Evolutionary conservation across 2,797 vertebrate species (phyloP).

Genomic region (Myiothlypis chrysogaster): DNA sequence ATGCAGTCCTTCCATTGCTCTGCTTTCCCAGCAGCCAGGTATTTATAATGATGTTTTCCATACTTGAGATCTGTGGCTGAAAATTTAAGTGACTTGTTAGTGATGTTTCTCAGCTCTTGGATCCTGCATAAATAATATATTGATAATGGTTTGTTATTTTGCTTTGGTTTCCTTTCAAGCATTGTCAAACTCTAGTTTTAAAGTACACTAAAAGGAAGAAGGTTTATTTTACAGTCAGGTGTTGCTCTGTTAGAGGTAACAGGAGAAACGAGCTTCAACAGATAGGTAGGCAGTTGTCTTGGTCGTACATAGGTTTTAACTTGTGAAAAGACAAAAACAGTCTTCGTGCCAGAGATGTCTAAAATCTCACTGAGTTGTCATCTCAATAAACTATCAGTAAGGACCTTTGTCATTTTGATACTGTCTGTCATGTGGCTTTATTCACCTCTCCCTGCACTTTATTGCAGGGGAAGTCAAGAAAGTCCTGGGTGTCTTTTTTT

Average conservation of each 20-base stretch:
- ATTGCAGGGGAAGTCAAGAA: conserved; percentile 1
- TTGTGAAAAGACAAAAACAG: conserved; percentile 32
- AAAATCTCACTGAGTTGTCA: conserved; percentile 48
- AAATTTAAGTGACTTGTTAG: conserved; percentile 26
- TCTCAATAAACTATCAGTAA: conserved; percentile 7
- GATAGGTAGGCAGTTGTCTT: conserved; percentile 17
- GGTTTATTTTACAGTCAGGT: neutral
- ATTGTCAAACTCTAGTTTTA: conserved; percentile 1
- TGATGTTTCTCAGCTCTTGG: neutral
- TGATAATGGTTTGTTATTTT: conserved; percentile 4
- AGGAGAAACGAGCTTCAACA: conserved; percentile 6
- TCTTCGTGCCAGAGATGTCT: conserved; percentile 54
- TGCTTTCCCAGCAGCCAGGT: neutral
- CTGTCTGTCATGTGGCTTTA: neutral
- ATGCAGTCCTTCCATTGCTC: neutral
- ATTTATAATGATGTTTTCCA: neutral
- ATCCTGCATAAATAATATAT: neutral
- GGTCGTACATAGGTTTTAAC: conserved; percentile 37
- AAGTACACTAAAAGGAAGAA: conserved; percentile 10
- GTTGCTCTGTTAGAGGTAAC: neutral
- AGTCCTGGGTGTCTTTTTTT: neutral
- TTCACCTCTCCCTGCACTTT: conserved; percentile 2
- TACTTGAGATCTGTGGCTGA: neutral
- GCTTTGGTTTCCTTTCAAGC: neutral
- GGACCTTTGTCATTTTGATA: conserved; percentile 16